Conservation (phyloP, 2,113 vertebrate genomes). For the Conger conger region DNA sequence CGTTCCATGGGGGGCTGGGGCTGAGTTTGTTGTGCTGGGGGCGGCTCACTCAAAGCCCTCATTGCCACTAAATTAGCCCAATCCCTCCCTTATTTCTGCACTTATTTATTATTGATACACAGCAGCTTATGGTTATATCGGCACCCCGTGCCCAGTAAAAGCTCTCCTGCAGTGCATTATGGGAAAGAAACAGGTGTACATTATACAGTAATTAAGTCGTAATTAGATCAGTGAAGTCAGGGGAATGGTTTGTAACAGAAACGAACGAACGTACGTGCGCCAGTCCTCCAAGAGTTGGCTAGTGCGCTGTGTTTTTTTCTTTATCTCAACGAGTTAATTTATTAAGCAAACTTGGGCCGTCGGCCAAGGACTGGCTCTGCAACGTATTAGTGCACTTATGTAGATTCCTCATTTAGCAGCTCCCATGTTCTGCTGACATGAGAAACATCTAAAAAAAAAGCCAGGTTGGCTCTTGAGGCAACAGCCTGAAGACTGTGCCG, state of each 20-base stretch:
- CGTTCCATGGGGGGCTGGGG: not conserved
- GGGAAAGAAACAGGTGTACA: not conserved
- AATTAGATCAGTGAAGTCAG: not conserved
- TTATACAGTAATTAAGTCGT: not conserved
- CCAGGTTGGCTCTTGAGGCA: not conserved
- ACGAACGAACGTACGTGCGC: not conserved
- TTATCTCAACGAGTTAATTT: not conserved
- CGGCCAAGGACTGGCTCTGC: not conserved
- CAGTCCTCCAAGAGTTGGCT: not conserved
- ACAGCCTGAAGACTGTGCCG: not conserved
- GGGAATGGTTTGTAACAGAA: not conserved
- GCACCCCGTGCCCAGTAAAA: not conserved
- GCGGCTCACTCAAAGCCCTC: not conserved
- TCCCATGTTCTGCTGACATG: slow-evolving; percentile 2
- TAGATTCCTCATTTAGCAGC: slow-evolving; percentile 4
- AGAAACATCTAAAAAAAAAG: slow-evolving; percentile 2
- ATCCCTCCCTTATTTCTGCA: not conserved
- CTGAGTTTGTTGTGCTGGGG: not conserved
- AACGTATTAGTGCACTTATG: not conserved
- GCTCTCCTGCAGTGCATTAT: not conserved
- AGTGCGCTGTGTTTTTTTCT: not conserved
- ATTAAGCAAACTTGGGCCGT: not conserved
- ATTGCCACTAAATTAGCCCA: not conserved
- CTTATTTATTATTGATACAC: not conserved
- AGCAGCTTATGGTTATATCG: not conserved